Conservation (phyloP, 2,888 invertebrate genomes). For the Cephus rjabovi region DNA sequence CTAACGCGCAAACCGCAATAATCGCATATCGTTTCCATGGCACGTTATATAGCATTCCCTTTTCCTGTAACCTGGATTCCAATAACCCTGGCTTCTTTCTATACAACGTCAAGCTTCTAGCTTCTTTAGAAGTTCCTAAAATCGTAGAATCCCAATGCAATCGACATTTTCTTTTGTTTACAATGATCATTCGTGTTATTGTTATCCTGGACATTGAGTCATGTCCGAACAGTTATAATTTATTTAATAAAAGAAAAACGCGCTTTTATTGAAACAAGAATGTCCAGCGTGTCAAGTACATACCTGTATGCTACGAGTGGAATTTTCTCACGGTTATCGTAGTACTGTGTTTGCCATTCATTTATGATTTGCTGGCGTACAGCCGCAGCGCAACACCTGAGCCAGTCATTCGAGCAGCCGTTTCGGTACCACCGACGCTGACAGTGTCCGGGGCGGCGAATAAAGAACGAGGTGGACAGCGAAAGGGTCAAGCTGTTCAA, state of each 20-base stretch:
- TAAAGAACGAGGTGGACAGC: slow-evolving; percentile 41
- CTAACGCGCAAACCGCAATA: neutral
- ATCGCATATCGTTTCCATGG: neutral
- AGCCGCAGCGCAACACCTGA: slow-evolving; percentile 61
- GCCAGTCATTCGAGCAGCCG: slow-evolving; percentile 36
- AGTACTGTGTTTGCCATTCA: slow-evolving; percentile 57
- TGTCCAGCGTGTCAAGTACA: neutral
- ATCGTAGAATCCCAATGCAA: neutral
- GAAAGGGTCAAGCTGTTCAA: slow-evolving; percentile 47
- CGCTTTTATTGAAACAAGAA: neutral
- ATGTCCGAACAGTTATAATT: neutral
- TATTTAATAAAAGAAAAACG: neutral
- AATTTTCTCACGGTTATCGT: slow-evolving; percentile 16
- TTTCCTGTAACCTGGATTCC: neutral
- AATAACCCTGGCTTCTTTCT: neutral
- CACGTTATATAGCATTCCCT: neutral
- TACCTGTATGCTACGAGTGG: neutral
- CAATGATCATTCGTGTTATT: neutral
- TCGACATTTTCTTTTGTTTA: neutral
- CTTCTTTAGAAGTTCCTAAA: neutral
- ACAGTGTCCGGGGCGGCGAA: slow-evolving; percentile 44
- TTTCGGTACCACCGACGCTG: slow-evolving; percentile 49
- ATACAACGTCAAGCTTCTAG: neutral
- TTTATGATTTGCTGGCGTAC: slow-evolving; percentile 62
- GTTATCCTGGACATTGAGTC: neutral